Base-by-base conservation (phyloP, 1,140 invertebrate species). In the Mesaphorura yosii region DNA sequence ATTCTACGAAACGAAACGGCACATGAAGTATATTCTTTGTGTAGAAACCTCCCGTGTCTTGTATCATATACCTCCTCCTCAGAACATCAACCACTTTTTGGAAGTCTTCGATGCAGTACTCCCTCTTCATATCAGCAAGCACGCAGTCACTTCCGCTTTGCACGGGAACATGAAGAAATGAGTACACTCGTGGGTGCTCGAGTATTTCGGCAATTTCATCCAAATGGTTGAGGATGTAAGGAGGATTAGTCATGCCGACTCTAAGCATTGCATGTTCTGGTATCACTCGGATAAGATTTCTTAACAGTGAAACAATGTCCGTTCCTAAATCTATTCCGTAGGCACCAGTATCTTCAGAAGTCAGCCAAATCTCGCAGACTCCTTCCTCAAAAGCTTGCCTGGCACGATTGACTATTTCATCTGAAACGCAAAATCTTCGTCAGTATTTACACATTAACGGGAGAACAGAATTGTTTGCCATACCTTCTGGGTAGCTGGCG, bases 171-270 rank as follows among this genome's bases (percentile, higher is more conserved):
- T 98, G 95, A 0, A 98, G 77, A 67, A 98, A 98, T 48, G 86
- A 70, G 66, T 98, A 98, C 1, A 98, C 91, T 51, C 85, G 69
- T 0, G 88, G 87, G 70, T 96, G 87, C 34, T 76, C 75, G 62
- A 98, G 73, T 59, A 98, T 89, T 66, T 84, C 79, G 0, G 88
- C 82, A 48, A 98, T 90, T 67, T 92, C 87, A 67, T 88, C 81
- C 2, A 98, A 70, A 72, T 97, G 88, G 65, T 97, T 89, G 25
- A 96, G 68, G 54, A 98, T 97, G 66, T 98, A 98, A 0, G 95
- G 95, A 0, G 95, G 94, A 77, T 98, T 97, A 1, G 92, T 96
- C 93, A 96, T 97, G 14, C 92, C 92, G 1, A 95, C 49, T 52
- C 89, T 73, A 62, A 94, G 74, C 75, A 86, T 81, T 14, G 15